These are phyloP conservation scores for Polylopha cassiicola DNA, from an alignment of 2,888 invertebrate genomes.

Conservation along the genomic window DNA sequence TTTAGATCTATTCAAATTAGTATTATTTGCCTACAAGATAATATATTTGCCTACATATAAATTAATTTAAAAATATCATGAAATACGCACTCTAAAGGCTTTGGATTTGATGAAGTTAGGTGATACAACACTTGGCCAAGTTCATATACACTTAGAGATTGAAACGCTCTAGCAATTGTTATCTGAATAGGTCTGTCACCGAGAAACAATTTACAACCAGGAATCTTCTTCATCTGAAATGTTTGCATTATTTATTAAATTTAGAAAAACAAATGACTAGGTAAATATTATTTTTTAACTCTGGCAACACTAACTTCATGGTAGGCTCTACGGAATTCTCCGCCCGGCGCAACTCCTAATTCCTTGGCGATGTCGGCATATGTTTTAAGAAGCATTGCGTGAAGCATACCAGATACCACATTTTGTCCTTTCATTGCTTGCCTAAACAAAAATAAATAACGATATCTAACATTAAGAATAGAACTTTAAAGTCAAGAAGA, in stretches of 20 bases:
- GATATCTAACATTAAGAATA: not conserved
- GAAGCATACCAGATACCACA: slow-evolving; percentile 65
- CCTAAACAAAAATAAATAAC: slow-evolving; percentile 32
- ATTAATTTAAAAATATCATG: slow-evolving; percentile 2
- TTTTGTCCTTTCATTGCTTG: slow-evolving; percentile 65
- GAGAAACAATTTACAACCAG: slow-evolving; percentile 67
- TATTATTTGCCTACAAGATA: too few species aligned
- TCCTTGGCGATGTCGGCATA: slow-evolving; percentile 71
- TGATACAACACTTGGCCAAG: slow-evolving; percentile 67
- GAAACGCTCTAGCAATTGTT: slow-evolving; percentile 68
- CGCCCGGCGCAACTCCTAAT: slow-evolving; percentile 68
- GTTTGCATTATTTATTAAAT: not conserved
- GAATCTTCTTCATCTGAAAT: slow-evolving; percentile 68
- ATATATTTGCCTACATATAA: too few species aligned
- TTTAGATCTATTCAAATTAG: too few species aligned
- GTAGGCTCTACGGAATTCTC: slow-evolving; percentile 68
- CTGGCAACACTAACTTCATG: slow-evolving; percentile 49
- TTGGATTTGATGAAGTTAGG: slow-evolving; percentile 58
- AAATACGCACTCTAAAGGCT: slow-evolving; percentile 56
- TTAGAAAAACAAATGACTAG: not conserved
- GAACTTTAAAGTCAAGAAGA: slow-evolving; percentile 1
- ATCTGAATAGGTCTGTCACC: slow-evolving; percentile 70
- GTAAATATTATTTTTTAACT: not conserved
- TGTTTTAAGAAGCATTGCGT: slow-evolving; percentile 67
- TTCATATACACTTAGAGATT: slow-evolving; percentile 60